Percentiles rank a stretch among this genome's conserved stretches.
These are phyloP conservation scores for Corticium candelabrum DNA, from an alignment of 37 sponge, comb jelly and placozoan genomes.

Conservation along the genomic window DNA sequence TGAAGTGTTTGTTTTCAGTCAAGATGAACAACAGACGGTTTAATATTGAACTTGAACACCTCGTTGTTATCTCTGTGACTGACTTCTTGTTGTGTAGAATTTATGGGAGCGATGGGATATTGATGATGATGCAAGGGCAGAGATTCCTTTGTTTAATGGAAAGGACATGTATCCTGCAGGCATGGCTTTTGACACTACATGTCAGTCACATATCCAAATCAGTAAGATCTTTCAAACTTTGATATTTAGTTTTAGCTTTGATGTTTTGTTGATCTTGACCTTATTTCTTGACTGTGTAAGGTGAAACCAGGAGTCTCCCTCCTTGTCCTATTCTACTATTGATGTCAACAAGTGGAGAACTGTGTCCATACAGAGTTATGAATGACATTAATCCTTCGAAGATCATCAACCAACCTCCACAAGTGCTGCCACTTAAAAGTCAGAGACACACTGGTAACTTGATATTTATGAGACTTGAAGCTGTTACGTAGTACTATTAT, in stretches of 20 bases:
- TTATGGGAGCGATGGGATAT: constrained; percentile 53
- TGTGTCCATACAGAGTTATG: background rate
- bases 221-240: background rate
- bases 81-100: constrained; percentile 1
- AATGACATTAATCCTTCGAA: background rate
- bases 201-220: background rate
- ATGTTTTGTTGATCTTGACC: background rate
- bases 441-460: background rate
- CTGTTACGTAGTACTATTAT: background rate
- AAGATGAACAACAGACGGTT: background rate
- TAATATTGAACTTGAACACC: background rate
- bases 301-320: background rate
- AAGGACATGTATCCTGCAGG: background rate
- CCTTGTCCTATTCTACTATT: background rate
- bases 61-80: background rate
- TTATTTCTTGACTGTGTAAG: background rate
- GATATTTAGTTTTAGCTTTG: no score
- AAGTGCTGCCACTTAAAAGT: background rate
- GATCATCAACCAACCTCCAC: background rate
- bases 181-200: background rate
- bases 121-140: constrained; percentile 58
- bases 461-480: background rate
- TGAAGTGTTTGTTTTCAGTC: background rate
- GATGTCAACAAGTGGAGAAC: background rate
- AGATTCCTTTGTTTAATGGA: constrained; percentile 35